A percentile compares a stretch with the other conserved stretches of the same genome.
Evolutionary conservation across 2,113 vertebrate species (phyloP).

Genomic region (Hepsetus odoe): DNA sequence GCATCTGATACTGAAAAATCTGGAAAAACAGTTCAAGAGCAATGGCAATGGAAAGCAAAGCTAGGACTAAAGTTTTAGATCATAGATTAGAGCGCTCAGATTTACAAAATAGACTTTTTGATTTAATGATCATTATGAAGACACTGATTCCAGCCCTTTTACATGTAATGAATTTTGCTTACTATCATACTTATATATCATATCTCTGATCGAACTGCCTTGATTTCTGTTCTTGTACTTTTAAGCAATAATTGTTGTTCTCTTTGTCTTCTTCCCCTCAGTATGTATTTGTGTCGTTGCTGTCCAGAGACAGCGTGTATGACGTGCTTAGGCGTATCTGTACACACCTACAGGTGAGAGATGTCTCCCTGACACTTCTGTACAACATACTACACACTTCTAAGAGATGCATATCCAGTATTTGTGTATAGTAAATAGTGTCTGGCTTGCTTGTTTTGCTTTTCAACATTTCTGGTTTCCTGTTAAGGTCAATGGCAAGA

Average conservation of each 20-base stretch:
- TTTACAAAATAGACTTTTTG: no score
- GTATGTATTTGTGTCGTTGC: conserved; percentile 93
- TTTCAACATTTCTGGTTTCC: neutral
- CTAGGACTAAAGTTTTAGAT: no score
- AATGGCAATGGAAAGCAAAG: no score
- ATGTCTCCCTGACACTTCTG: neutral
- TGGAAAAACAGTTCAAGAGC: no score
- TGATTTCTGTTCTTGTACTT: neutral
- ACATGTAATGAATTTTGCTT: no score
- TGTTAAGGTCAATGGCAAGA: conserved; percentile 81
- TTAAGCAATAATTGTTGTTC: neutral
- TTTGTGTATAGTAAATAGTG: neutral
- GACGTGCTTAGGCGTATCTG: conserved; percentile 89
- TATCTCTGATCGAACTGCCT: no score
- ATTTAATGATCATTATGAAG: no score
- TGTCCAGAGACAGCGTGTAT: conserved; percentile 93
- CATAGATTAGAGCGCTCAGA: no score
- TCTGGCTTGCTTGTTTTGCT: conserved; percentile 13
- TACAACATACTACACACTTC: neutral
- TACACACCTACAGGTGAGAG: conserved; percentile 89
- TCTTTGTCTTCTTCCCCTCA: conserved; percentile 60
- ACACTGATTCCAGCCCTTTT: no score
- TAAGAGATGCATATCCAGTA: neutral
- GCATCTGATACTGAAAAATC: conserved; percentile 20
- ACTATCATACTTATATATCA: no score